phyloP scores from a whole-genome alignment of 2,888 invertebrate species.

The Hedya salicella region DNA sequence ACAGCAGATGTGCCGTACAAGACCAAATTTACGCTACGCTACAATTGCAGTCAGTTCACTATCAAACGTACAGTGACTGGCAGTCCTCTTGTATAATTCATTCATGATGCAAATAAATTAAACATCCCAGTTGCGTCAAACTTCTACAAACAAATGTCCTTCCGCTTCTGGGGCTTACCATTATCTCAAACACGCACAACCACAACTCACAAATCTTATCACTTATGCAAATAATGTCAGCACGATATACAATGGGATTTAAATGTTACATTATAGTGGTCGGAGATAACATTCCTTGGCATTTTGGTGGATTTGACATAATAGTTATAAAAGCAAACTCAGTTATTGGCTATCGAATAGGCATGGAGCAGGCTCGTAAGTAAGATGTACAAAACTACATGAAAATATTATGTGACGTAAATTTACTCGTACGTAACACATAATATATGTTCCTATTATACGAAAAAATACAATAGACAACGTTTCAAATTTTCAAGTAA shows the following conservation, averaged over 20 bases:
- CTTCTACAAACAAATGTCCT: neutral
- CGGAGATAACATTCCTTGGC: conserved; percentile 4
- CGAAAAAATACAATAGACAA: no score
- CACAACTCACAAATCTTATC: conserved; percentile 16
- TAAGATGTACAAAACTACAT: no score
- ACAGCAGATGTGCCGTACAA: no score
- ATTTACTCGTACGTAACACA: no score
- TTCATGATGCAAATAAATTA: conserved; percentile 8
- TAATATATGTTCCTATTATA: no score
- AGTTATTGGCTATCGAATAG: no score
- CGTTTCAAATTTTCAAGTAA: no score
- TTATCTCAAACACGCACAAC: conserved; percentile 19
- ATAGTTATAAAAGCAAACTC: neutral
- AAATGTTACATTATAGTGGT: neutral
- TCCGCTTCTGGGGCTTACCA: conserved; percentile 19
- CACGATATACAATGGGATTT: conserved; percentile 2
- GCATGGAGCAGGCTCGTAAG: no score
- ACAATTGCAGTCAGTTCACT: no score
- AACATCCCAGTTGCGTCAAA: conserved; percentile 10
- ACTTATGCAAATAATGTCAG: conserved; percentile 22
- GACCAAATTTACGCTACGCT: no score
- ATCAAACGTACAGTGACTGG: no score
- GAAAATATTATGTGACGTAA: no score
- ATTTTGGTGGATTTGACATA: neutral
- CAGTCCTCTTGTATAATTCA: neutral